Evolutionary conservation across 2,113 vertebrate genomes (phyloP), one percentile per base, ranked within the genome.

Genomic region (Lepus europaeus): DNA sequence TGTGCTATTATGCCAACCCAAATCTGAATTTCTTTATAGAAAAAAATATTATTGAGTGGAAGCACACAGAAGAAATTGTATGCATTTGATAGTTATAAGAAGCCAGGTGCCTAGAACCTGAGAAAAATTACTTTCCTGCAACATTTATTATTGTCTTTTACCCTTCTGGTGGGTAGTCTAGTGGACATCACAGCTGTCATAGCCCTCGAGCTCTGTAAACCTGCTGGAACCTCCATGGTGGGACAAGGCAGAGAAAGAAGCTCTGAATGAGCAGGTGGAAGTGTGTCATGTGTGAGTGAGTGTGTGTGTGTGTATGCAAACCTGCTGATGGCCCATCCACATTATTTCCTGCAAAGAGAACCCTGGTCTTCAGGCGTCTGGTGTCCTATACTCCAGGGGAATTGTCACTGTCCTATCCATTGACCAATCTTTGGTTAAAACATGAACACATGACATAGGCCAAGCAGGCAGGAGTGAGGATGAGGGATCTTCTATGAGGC

Each of bases 391-490:
- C 23, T 64, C 74, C 20, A 51, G 27, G 19, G 33, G 45, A 61
- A 3, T 39, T 11, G 3, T 53, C 17, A 27, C 27, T 51, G 45
- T 29, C 45, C 53, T 64, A 31, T 10, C 9, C 17, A n/a, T 23
- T 82, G 74, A 59, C 39, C 25, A 92, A 22, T 87, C 72, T 69
- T 93, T 87, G n/a, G 19, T 73, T 85, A 85, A 86, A 90, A 79
- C 33, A 31, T 20, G 20, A 12, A 13, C 39, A 73, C 12, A 27
- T 27, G 61, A 90, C 29, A 78, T 5, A 61, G 66, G 80, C 56
- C 53, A 82, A 73, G 80, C 8, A 69, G 29, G 33, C 2, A 12
- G 36, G 20, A 22, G 7, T 45, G 39, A 33, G 23, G 22, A 20
- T 1, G 1, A 17, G 13, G 16, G 53, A 86, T 51, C 10, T 76